Evolutionary conservation across 2,113 vertebrate species (phyloP), one percentile per base, ranked within the genome.

Genomic region (Laterallus jamaicensis): DNA sequence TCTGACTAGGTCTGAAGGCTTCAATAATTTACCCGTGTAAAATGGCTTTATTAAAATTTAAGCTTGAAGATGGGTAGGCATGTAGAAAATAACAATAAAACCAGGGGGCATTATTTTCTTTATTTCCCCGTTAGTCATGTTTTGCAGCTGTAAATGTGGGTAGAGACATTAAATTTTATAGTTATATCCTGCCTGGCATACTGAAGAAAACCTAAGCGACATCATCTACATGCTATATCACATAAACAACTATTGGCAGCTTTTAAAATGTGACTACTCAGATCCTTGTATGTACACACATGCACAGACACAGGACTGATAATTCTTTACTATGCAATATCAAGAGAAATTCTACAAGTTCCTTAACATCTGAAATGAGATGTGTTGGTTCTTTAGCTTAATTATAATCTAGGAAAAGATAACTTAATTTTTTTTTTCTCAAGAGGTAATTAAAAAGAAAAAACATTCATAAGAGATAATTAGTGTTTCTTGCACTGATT

Each of bases 11-110:
- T 94, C 80, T 95, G 77, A 86, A 86, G 6, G 50, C 39, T 93
- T 96, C 69, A 95, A 96, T 93, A 95, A 95, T 92, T 96, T 73
- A 93, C 37, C 58, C 17, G 50, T 58, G 49, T 88, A 89, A 92
- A 93, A 81, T 93, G 73, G 10, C 58, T 82, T 86, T 84, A 92
- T 90, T 91, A 93, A 96, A 85, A 93, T 91, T 93, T 82, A 94
- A 92, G 74, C n/a, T 76, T 55, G 68, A 93, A 92, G 31, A 86
- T 58, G 25, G 12, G 20, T 69, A 86, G 25, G 63, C 58, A 79
- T 73, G 66, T 87, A 89, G 58, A 82, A 96, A 95, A 92, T 84
- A 91, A 76, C 31, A 78, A 58, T 84, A 82, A 88, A 93, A 62
- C 10, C 28, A 69, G 17, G 2, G 42, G 15, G 4, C 3, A 16